Percentiles rank a stretch among this genome's conserved stretches.
phyloP scores from a whole-genome alignment of 2,888 invertebrate species.

The Dione juno region DNA sequence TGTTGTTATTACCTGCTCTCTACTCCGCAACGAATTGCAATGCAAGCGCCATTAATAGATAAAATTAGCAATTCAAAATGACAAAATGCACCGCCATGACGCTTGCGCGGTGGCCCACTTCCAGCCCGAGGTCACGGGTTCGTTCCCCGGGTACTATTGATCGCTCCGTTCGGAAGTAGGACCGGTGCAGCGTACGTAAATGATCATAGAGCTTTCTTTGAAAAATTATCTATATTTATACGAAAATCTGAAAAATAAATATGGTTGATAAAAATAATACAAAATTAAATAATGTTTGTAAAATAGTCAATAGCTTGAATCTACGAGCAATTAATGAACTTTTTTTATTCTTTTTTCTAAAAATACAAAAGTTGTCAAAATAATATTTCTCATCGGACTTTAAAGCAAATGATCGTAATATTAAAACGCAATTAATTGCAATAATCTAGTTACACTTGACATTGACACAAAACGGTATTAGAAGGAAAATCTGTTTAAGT shows the following conservation, averaged over 20 bases:
- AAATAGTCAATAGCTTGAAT: too few species aligned
- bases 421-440: slow-evolving; percentile 47
- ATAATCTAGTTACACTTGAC: slow-evolving; percentile 70
- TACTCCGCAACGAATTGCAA: slow-evolving; percentile 29
- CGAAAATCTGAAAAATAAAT: too few species aligned
- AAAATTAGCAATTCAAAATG: slow-evolving; percentile 72
- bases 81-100: slow-evolving; percentile 69
- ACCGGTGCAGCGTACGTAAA: slow-evolving; percentile 71
- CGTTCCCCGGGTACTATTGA: slow-evolving; percentile 82
- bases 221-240: slow-evolving; percentile 14
- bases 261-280: neutral
- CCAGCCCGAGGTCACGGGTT: slow-evolving; percentile 77
- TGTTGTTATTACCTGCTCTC: slow-evolving; percentile 5
- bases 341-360: too few species aligned
- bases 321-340: too few species aligned
- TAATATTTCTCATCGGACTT: slow-evolving; percentile 17
- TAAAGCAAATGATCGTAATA: slow-evolving; percentile 23
- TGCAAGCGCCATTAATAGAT: slow-evolving; percentile 45
- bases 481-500: slow-evolving; percentile 66
- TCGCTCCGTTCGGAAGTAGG: slow-evolving; percentile 79
- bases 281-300: too few species aligned
- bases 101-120: slow-evolving; percentile 81
- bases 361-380: neutral
- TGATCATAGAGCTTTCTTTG: slow-evolving; percentile 60
- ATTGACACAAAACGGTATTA: slow-evolving; percentile 68